Base-by-base conservation (phyloP, 2,113 vertebrate species). In the Centrocercus urophasianus region DNA sequence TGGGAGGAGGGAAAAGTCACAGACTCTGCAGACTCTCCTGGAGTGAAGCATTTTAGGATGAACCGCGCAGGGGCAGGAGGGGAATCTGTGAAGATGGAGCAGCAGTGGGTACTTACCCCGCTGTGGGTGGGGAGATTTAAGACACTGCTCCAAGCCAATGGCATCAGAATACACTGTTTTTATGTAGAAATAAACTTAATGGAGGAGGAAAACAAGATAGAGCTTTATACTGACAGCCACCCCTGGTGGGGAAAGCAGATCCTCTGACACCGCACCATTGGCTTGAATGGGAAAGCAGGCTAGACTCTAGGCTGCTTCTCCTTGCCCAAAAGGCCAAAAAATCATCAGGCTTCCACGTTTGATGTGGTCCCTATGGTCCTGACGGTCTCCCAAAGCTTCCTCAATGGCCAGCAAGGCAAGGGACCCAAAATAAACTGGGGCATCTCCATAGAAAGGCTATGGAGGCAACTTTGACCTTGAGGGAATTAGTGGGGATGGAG, bases 141-240 rank as follows among this genome's bases (percentile, higher is more conserved):
- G 34, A 19, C 24, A 32, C 83, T 74, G 20, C 12, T 71, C 11
- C 30, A 89, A 60, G 59, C 0, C 0, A 0, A 9, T 0, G 0
- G 16, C 56, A 61, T 4, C 8, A 42, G 40, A 50, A 84, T 60
- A 42, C 14, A 43, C 2, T 15, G 40, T 32, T 69, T 48, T 42
- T 24, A 36, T 1, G 14, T 40, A 57, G 11, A 50, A 75, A 45
- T 30, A 52, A 54, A 65, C 28, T 32, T 61, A 56, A 28, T 22
- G 34, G 34, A 36, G 25, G 30, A 69, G 20, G 12, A 42, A 69
- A n/a, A 47, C 1, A 4, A 86, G 45, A 67, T 11, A 32, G 40
- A 34, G 10, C 24, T 43, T 48, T 13, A 56, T 21, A 63, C 47
- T 61, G 42, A 63, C 25, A 47, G 8, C 17, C 11, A 61, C 73